Conservation (phyloP, 2,113 vertebrate species). For the Oenanthe oenanthe region DNA sequence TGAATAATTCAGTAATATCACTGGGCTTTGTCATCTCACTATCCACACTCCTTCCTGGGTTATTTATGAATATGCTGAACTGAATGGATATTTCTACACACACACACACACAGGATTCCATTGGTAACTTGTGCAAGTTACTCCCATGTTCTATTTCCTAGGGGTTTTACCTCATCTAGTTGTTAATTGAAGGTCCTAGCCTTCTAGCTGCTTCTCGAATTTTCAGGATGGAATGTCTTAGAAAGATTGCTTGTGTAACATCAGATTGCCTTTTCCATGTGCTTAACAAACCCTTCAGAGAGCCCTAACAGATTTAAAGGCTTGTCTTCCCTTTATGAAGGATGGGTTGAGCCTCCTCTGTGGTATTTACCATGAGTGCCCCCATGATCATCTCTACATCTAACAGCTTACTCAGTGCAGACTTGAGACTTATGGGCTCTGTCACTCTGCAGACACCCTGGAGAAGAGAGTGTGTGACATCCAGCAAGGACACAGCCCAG, state of each 20-base stretch:
- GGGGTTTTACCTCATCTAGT: rapidly evolving
- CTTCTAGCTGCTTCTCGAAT: background rate
- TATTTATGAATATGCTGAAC: background rate
- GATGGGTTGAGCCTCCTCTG: background rate
- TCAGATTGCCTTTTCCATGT: background rate
- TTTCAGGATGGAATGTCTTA: background rate
- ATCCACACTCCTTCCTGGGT: background rate
- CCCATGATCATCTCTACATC: background rate
- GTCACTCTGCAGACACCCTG: background rate
- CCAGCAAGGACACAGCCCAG: rapidly evolving
- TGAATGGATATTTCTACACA: background rate
- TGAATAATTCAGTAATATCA: constrained; percentile 22
- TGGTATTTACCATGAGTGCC: background rate
- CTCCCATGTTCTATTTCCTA: background rate
- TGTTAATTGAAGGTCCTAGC: background rate
- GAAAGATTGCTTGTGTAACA: background rate
- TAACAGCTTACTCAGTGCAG: background rate
- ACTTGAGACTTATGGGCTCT: rapidly evolving
- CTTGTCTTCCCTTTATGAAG: background rate
- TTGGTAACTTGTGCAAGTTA: background rate
- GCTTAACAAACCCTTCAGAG: background rate
- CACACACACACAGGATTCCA: background rate
- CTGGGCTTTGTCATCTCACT: background rate
- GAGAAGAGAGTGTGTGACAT: background rate
- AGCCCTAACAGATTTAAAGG: background rate